Evolutionary conservation across 2,888 invertebrate genomes (phyloP).

Genomic region (Argyresthia goedartella): DNA sequence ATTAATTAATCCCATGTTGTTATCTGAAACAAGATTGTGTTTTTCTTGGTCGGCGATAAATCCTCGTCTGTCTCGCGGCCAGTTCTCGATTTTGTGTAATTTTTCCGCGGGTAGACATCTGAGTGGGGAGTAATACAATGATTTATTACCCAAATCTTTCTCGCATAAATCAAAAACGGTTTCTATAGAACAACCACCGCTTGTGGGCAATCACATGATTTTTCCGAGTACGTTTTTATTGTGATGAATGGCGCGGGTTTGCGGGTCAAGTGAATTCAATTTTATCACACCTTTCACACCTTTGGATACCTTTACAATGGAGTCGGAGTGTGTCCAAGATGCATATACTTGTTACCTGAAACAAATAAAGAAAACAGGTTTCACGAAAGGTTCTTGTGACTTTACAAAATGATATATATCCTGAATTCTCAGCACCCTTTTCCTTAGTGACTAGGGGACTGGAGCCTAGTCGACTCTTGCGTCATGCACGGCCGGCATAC

Average conservation of each 20-base stretch:
- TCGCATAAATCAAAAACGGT: slow-evolving; percentile 53
- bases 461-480: background rate
- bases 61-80: background rate
- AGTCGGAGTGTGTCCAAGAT: background rate
- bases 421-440: too few relatives aligned
- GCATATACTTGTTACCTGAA: slow-evolving; percentile 4
- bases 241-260: slow-evolving; percentile 1
- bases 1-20: background rate
- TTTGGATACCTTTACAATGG: background rate
- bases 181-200: slow-evolving; percentile 3
- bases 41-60: background rate
- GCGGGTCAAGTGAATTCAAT: background rate
- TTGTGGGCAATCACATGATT: slow-evolving; percentile 6
- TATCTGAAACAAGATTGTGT: background rate
- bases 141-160: slow-evolving; percentile 59
- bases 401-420: too few relatives aligned
- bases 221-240: slow-evolving; percentile 3
- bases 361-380: background rate
- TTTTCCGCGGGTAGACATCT: slow-evolving; percentile 30
- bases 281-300: background rate
- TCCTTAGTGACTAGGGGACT: background rate
- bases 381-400: too few relatives aligned
- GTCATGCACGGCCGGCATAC: too few relatives aligned
- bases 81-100: slow-evolving; percentile 24
- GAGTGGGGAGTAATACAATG: slow-evolving; percentile 26